Conservation (phyloP, 2,797 vertebrate species). For the Acropternis orthonyx region DNA sequence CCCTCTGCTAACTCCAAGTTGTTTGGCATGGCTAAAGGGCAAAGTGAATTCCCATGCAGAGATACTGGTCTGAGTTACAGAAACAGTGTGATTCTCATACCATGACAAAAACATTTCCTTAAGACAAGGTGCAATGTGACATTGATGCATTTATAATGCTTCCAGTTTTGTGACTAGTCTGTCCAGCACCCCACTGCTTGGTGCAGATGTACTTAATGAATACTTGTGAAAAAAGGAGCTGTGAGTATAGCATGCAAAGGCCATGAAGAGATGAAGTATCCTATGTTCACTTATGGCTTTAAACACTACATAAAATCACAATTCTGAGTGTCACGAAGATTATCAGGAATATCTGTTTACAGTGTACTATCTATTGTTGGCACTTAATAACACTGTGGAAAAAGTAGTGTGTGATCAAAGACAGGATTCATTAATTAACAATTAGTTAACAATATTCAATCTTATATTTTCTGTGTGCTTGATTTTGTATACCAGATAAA, state of each 20-base stretch:
- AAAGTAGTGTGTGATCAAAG: background rate
- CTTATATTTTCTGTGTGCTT: background rate
- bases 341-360: background rate
- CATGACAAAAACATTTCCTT: background rate
- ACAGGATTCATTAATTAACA: background rate
- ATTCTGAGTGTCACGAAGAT: rapidly evolving
- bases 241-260: background rate
- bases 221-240: background rate
- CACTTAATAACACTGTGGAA: background rate
- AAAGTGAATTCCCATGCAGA: background rate
- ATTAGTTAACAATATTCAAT: background rate
- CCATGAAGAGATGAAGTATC: background rate
- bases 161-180: background rate
- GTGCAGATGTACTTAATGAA: background rate
- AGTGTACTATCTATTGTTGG: background rate
- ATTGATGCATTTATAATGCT: background rate
- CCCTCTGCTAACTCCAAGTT: background rate
- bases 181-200: background rate
- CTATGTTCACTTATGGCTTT: background rate
- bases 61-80: background rate
- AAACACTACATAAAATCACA: background rate
- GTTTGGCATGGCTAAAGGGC: background rate
- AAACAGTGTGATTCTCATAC: background rate
- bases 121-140: background rate
- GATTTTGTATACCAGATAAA: background rate